Base-by-base conservation (phyloP, 2,888 invertebrate species). In the Byasa hedistus region DNA sequence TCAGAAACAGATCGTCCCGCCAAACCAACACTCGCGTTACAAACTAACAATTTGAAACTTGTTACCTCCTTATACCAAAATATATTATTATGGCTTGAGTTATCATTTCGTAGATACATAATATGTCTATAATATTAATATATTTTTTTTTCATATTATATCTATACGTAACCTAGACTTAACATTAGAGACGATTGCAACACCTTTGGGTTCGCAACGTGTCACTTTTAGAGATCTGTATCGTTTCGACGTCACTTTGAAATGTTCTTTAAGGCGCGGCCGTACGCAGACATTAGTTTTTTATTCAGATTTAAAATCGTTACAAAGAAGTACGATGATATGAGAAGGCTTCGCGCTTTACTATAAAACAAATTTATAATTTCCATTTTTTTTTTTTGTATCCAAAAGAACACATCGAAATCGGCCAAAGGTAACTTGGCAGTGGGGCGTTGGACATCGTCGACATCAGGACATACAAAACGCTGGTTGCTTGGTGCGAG, bases 51-150 rank as follows among this genome's bases (percentile, higher is more conserved):
- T 80, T 84, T 84, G 17, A 17, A 78, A 80, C 68, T 75, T 78
- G 78, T 83, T 76, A 84, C 78, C 79, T 83, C 79, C 88, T 90
- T 90, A 91, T 91, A 89, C 91, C 91, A 91, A 91, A 91, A 91
- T 91, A 91, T 89, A 89, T 91, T 89, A 90, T 91, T 91, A 91
- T 91, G 91, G 91, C 91, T 88, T 84, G 84, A 84, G 83, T 89
- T 87, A 83, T 85, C 80, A 83, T 84, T 87, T 87, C 83, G 78
- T 87, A 89, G 87, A 89, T 89, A 87, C 85, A 86, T 84, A 82
- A 80, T 83, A 81, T 83, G 80, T 87, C 80, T 88, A 80, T 79
- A 76, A 73, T 78, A 86, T 83, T 85, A 80, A 83, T 86, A 85
- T 71, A 69, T 69, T 70, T 72, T 73, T 82, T 80, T 82, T 81